Evolutionary conservation across 2,113 vertebrate species (phyloP).

Genomic region (Dolichallabes microphthalmus): DNA sequence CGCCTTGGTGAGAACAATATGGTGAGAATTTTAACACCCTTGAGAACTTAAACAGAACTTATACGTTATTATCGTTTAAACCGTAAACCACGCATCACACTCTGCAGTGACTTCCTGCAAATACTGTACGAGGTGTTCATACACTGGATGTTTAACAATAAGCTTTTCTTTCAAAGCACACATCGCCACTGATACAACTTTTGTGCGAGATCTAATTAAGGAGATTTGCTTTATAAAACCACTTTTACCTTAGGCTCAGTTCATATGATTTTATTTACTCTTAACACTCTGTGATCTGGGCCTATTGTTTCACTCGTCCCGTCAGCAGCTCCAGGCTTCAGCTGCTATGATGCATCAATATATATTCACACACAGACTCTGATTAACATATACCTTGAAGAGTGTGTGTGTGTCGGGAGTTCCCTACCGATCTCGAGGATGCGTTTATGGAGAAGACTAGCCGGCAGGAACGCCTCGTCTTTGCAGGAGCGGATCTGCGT

Average conservation of each 20-base stretch:
- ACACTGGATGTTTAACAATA: neutral
- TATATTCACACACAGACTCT: neutral
- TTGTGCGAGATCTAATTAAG: neutral
- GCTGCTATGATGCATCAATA: no score
- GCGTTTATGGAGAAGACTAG: slow-evolving; percentile 77
- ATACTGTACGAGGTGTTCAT: neutral
- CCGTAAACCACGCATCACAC: neutral
- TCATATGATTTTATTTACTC: neutral
- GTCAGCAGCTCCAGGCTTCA: slow-evolving; percentile 4
- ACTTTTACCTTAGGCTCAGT: neutral
- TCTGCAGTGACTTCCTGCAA: neutral
- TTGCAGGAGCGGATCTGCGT: slow-evolving; percentile 83
- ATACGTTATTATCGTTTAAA: neutral
- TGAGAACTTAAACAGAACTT: no score
- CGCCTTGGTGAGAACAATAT: neutral
- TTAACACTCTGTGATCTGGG: neutral
- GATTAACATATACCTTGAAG: neutral
- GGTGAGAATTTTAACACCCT: neutral
- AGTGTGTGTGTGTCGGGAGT: neutral
- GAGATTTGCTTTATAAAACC: neutral
- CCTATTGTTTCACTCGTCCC: neutral
- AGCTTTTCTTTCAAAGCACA: neutral
- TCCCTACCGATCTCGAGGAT: slow-evolving; percentile 81
- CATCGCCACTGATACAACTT: neutral
- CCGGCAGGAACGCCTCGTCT: slow-evolving; percentile 83